Evolutionary conservation across 2,888 invertebrate species (phyloP), one percentile per base, ranked within the genome.

Genomic region (Andrena minutula): DNA sequence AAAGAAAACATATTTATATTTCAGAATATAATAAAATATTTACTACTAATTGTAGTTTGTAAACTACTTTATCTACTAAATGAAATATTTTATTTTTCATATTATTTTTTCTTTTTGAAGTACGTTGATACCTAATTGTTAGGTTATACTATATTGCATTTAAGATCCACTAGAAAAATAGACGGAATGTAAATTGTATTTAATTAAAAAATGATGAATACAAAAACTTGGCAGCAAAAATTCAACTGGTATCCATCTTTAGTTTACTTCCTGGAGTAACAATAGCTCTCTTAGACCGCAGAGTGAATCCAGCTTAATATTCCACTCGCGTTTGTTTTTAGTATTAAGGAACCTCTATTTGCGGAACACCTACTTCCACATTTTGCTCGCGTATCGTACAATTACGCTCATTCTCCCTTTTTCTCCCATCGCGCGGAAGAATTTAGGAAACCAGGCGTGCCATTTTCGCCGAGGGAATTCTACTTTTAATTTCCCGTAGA

Each of bases 351-450:
- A 60, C n/a, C 28, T 49, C 53, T 41, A 51, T 69, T 75, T 63
- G 51, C 61, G 53, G 23, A 68, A 53, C 75, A 35, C 16, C 61
- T 69, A 41, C 41, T 75, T 53, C 8, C 28, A 35, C 12, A 74
- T 74, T 69, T 75, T n/a, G 8, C 35, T 35, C 51, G 32, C 56
- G 60, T 68, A 68, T 49, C 74, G 49, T 8, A 35, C 10, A 75
- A 69, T 26, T 53, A 60, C 61, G 26, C 20, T n/a, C n/a, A 23
- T 26, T 61, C 23, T 35, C 61, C 10, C 61, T 32, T 63, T 32
- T 32, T 30, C 20, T 32, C 16, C 23, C 12, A 10, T 63, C 28
- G 53, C 12, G 35, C 26, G 28, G 10, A 75, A 28, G 66, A 49
- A 30, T 60, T 75, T 53, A 6, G 7, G 10, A 35, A 49, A 26